Conservation (phyloP, 2,888 invertebrate genomes). For the Myopa tessellatipennis region DNA sequence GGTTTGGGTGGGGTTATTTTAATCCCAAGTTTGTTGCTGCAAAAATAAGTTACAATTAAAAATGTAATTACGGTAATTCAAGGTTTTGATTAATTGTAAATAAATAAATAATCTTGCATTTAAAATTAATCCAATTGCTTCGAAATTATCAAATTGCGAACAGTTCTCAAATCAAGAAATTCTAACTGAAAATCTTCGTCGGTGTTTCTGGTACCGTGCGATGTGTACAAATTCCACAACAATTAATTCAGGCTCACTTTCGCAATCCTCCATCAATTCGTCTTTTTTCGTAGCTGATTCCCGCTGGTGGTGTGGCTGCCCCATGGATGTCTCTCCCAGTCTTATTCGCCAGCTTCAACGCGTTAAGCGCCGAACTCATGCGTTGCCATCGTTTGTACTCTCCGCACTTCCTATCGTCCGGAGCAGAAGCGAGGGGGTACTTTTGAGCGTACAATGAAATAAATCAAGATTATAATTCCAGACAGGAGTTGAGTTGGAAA, state of each 20-base stretch:
- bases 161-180: no score
- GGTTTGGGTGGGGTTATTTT: no score
- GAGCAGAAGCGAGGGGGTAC: background rate
- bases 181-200: no score
- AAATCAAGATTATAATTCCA: constrained; percentile 57
- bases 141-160: no score
- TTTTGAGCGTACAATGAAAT: constrained; percentile 49
- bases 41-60: no score
- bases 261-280: constrained; percentile 1
- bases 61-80: no score
- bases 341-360: background rate
- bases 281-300: background rate
- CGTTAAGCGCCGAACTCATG: background rate
- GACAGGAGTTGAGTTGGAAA: constrained; percentile 49
- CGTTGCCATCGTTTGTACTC: constrained; percentile 5
- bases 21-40: no score
- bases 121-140: no score
- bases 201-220: background rate
- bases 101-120: no score
- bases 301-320: no score
- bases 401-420: constrained; percentile 3
- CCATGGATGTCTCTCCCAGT: no score
- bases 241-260: constrained; percentile 19
- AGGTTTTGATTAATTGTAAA: no score
- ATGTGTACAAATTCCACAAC: background rate